phyloP scores from a whole-genome alignment of 2,888 invertebrate genomes.

The Plebejus anna region DNA sequence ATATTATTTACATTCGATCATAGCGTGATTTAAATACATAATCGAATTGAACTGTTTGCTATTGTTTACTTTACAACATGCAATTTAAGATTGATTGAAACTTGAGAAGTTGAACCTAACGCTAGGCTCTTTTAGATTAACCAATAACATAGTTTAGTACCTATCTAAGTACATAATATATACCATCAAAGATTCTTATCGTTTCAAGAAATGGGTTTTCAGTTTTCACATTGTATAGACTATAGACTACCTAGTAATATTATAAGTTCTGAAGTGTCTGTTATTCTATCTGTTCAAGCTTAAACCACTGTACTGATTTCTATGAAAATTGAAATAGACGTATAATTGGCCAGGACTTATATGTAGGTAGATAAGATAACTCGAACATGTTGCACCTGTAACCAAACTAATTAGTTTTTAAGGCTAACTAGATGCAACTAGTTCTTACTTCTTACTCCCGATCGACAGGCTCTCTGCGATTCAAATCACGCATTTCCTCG shows the following conservation, averaged over 20 bases:
- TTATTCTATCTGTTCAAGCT: too few species aligned
- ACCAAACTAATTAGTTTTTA: not conserved
- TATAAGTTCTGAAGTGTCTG: too few species aligned
- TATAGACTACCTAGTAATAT: too few species aligned
- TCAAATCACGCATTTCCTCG: slow-evolving; percentile 41
- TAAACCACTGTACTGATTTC: too few species aligned
- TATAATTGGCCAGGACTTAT: too few species aligned
- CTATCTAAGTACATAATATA: too few species aligned
- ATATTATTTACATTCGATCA: not conserved
- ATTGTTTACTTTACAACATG: not conserved
- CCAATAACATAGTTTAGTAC: not conserved
- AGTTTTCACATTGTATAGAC: too few species aligned
- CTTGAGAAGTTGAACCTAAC: not conserved
- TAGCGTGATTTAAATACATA: slow-evolving; percentile 4
- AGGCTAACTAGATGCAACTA: not conserved
- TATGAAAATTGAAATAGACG: too few species aligned
- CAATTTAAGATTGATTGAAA: not conserved
- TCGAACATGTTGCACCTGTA: not conserved
- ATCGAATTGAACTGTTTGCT: not conserved
- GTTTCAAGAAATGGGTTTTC: too few species aligned
- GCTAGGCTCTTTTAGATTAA: not conserved
- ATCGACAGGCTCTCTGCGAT: slow-evolving; percentile 33
- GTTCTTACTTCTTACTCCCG: slow-evolving; percentile 9
- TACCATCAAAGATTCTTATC: too few species aligned
- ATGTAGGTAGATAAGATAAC: too few species aligned